Percentiles rank a stretch among this genome's conserved stretches.
Conservation (phyloP, 2,888 invertebrate genomes). For the Brenthis ino region DNA sequence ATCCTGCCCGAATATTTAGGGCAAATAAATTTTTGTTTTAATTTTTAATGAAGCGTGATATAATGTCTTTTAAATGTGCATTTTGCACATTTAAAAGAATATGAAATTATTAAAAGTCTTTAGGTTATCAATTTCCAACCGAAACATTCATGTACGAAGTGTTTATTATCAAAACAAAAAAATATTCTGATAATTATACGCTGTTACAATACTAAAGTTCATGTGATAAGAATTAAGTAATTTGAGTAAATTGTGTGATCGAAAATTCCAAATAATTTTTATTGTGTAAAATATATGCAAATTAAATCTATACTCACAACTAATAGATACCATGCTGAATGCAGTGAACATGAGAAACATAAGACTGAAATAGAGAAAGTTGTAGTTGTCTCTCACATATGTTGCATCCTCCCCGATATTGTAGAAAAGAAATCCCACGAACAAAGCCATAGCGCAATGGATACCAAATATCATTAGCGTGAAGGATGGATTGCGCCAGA, state of each 20-base stretch:
- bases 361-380: slow-evolving; percentile 93
- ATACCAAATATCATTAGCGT: slow-evolving; percentile 90
- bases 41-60: no score
- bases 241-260: not conserved
- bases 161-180: slow-evolving; percentile 12
- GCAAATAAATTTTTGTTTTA: no score
- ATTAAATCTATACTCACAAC: slow-evolving; percentile 49
- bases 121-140: not conserved
- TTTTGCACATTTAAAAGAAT: not conserved
- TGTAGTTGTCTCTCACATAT: slow-evolving; percentile 92
- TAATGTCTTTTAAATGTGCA: no score
- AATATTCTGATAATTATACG: not conserved
- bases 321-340: slow-evolving; percentile 93
- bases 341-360: slow-evolving; percentile 98
- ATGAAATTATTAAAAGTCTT: slow-evolving; percentile 5
- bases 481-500: slow-evolving; percentile 87
- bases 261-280: not conserved
- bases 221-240: slow-evolving; percentile 3
- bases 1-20: no score
- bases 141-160: not conserved
- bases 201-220: slow-evolving; percentile 2
- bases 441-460: slow-evolving; percentile 89
- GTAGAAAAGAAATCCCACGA: slow-evolving; percentile 92
- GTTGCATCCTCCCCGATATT: slow-evolving; percentile 93
- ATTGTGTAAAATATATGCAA: not conserved